These are phyloP conservation scores for Chelonia mydas DNA, from an alignment of 2,797 vertebrate genomes.

Conservation along the genomic window DNA sequence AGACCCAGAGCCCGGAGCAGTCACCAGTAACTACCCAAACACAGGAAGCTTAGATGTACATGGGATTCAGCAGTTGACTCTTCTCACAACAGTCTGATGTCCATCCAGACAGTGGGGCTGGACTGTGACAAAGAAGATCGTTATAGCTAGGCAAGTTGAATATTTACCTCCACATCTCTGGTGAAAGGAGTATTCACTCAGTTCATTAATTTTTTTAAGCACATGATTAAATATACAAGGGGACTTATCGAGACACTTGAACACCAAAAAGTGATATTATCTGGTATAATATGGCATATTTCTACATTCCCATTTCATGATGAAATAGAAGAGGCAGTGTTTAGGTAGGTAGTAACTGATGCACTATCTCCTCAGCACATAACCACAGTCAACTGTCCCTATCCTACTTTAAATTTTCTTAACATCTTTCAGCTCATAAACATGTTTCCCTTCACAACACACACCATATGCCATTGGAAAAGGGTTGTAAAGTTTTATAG, in stretches of 20 bases:
- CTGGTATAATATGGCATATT: neutral
- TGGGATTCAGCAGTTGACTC: neutral
- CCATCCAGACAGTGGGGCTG: neutral
- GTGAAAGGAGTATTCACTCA: neutral
- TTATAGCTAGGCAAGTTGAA: neutral
- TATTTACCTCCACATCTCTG: neutral
- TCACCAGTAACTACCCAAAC: neutral
- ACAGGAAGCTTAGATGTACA: neutral
- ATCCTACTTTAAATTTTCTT: slow-evolving; percentile 77
- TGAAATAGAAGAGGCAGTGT: slow-evolving; percentile 44
- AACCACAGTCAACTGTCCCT: slow-evolving; percentile 39
- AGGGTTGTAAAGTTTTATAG: slow-evolving; percentile 80
- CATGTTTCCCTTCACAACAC: slow-evolving; percentile 77
- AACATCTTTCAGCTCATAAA: slow-evolving; percentile 78
- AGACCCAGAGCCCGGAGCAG: neutral
- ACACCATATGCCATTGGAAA: slow-evolving; percentile 76
- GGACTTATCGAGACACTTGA: neutral
- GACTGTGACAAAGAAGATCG: neutral
- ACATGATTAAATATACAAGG: neutral
- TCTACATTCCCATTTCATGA: slow-evolving; percentile 6
- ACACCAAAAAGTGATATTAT: neutral
- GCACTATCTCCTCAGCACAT: slow-evolving; percentile 29
- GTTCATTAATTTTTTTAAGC: neutral
- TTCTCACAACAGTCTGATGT: neutral
- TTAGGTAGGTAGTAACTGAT: slow-evolving; percentile 39